Conservation (phyloP, 1,140 invertebrate genomes). For the Atta cephalotes region DNA sequence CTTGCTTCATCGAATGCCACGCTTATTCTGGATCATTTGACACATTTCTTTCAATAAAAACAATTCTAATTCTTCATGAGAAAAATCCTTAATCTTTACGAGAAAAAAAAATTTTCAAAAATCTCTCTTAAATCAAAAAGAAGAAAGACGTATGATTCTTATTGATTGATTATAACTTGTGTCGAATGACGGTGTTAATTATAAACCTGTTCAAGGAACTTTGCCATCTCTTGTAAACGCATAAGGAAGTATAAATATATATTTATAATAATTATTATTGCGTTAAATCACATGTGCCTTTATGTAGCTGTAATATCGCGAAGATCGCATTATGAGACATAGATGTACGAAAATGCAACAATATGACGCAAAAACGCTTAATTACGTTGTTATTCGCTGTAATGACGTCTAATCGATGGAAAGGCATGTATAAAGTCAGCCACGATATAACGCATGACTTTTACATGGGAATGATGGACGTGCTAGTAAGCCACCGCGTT, state of each 20-base stretch:
- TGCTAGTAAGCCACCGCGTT: conserved; percentile 5
- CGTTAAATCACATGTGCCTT: conserved; percentile 9
- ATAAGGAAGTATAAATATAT: conserved; percentile 5
- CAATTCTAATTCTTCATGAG: not conserved
- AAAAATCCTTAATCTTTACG: not conserved
- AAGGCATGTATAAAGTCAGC: conserved; percentile 42
- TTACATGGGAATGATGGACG: conserved; percentile 43
- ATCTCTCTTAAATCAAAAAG: not conserved
- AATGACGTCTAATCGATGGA: conserved; percentile 71
- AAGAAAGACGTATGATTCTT: not conserved
- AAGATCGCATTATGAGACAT: not conserved
- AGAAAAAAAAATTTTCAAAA: not conserved
- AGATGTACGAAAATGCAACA: conserved; percentile 21
- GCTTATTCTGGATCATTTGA: not conserved
- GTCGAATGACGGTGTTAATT: not conserved
- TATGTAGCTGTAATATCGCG: conserved; percentile 21
- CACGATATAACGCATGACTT: conserved; percentile 48
- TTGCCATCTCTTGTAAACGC: not conserved
- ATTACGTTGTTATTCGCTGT: conserved; percentile 69
- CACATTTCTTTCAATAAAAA: not conserved
- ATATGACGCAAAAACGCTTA: conserved; percentile 66
- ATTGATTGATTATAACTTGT: not conserved
- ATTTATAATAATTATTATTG: conserved; percentile 19
- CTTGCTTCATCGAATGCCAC: not conserved
- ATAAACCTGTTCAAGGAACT: not conserved